Conservation (phyloP, 2,888 invertebrate species). For the Eupeodes luniger region DNA sequence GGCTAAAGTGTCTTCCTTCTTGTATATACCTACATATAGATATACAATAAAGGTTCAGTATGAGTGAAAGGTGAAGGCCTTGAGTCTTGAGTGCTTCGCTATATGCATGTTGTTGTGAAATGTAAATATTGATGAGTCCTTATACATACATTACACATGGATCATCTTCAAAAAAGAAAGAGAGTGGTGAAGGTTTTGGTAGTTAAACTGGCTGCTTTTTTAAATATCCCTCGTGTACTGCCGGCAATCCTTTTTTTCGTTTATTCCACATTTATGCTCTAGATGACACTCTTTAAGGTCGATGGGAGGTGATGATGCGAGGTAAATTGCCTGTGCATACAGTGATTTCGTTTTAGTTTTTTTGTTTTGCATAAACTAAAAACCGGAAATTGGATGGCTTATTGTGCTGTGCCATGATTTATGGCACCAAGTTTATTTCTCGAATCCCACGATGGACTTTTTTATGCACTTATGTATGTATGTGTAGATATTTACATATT, state of each 20-base stretch:
- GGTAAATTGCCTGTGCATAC: constrained; percentile 34
- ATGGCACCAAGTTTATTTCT: constrained; percentile 52
- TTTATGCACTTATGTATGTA: not conserved
- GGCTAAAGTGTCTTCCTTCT: not conserved
- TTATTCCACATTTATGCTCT: not conserved
- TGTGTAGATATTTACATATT: constrained; percentile 12
- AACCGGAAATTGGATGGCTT: constrained; percentile 62
- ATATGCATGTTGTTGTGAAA: constrained; percentile 10
- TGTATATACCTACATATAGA: too few relatives aligned
- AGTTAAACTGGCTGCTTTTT: not conserved
- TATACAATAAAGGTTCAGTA: too few relatives aligned
- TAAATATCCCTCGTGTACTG: not conserved
- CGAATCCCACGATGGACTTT: constrained; percentile 42
- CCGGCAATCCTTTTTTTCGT: too few relatives aligned
- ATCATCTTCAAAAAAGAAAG: not conserved
- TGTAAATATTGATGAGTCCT: constrained; percentile 54
- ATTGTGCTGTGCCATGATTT: constrained; percentile 58
- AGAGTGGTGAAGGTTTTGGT: not conserved
- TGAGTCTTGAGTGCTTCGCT: not conserved
- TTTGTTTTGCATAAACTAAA: constrained; percentile 56
- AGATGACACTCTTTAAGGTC: constrained; percentile 25
- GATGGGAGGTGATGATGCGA: not conserved
- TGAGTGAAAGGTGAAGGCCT: not conserved
- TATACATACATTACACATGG: constrained; percentile 45
- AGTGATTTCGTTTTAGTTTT: constrained; percentile 31